A percentile compares a stretch with the other conserved stretches of the same genome.
Evolutionary conservation across 2,113 vertebrate species (phyloP).

Genomic region (Eudyptes chrysolophus): DNA sequence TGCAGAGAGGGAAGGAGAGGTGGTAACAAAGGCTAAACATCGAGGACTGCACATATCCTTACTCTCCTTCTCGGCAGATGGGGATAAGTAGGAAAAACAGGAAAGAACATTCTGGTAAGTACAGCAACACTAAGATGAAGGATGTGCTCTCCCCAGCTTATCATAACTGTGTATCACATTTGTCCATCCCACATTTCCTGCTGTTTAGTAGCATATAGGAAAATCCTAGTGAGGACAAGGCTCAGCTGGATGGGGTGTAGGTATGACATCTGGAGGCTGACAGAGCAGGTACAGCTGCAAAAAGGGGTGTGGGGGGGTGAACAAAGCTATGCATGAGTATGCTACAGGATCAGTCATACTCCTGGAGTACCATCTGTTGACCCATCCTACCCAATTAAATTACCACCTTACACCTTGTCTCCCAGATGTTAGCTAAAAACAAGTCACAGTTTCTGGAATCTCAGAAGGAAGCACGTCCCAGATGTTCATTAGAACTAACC

Average conservation of each 20-base stretch:
- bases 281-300: background rate
- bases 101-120: background rate
- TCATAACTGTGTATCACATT: background rate
- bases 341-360: background rate
- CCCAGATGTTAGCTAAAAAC: background rate
- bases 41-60: background rate
- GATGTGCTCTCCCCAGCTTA: background rate
- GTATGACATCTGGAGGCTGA: background rate
- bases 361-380: background rate
- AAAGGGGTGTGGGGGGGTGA: rapidly evolving
- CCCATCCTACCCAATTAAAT: background rate
- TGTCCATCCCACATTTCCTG: background rate
- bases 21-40: background rate
- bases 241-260: background rate
- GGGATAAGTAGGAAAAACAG: background rate
- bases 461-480: background rate
- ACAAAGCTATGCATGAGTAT: background rate
- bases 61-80: background rate
- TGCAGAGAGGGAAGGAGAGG: background rate
- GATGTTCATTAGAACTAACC: background rate
- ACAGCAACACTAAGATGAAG: background rate
- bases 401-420: rapidly evolving
- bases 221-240: background rate
- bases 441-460: background rate
- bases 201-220: background rate